phyloP scores from a whole-genome alignment of 2,797 vertebrate genomes.

The Triplophysa yarkandensis region DNA sequence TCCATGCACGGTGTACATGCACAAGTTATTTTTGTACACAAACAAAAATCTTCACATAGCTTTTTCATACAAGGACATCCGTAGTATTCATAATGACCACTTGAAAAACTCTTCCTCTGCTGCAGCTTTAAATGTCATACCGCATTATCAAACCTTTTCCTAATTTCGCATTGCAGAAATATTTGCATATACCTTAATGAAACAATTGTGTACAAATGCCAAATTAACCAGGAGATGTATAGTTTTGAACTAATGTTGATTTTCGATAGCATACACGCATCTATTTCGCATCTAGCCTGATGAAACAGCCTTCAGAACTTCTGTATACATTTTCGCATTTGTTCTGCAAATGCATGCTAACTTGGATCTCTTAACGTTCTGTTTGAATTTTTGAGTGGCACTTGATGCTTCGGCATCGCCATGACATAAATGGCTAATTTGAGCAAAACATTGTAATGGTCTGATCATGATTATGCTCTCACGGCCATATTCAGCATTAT shows the following conservation, averaged over 20 bases:
- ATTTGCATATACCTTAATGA: too few relatives aligned
- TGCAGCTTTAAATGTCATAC: not conserved
- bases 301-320: not conserved
- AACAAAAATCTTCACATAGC: not conserved
- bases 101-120: too few relatives aligned
- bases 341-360: constrained; percentile 23
- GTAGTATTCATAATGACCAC: too few relatives aligned
- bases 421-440: constrained; percentile 41
- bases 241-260: not conserved
- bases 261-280: not conserved
- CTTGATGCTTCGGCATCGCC: constrained; percentile 29
- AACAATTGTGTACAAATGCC: not conserved
- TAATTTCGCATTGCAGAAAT: too few relatives aligned
- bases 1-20: not conserved
- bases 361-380: not conserved
- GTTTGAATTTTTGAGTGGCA: constrained; percentile 35
- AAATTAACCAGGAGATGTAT: not conserved
- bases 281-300: not conserved
- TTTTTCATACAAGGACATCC: not conserved
- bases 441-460: constrained; percentile 40
- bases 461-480: constrained; percentile 42
- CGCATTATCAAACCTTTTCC: too few relatives aligned
- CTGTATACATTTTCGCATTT: constrained; percentile 7
- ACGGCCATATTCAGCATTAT: constrained; percentile 37
- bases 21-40: not conserved